phyloP scores from a whole-genome alignment of 2,113 vertebrate species.

The Xerus inauris region DNA sequence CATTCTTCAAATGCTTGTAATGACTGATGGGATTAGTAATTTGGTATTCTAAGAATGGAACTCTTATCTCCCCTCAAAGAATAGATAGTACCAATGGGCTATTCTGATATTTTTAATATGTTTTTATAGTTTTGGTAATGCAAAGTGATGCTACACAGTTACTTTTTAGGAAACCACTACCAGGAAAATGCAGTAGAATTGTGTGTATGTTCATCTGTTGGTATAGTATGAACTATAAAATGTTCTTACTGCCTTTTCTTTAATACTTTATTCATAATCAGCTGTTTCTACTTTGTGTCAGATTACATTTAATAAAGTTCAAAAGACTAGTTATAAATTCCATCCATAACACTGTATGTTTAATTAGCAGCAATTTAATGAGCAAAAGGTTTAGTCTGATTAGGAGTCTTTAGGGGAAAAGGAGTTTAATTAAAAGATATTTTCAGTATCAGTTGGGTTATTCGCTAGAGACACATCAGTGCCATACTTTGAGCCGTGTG shows the following conservation, averaged over 20 bases:
- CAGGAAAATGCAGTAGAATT: neutral
- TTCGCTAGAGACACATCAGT: neutral
- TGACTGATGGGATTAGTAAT: conserved; percentile 87
- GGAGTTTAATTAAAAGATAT: conserved; percentile 44
- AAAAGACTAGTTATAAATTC: conserved; percentile 39
- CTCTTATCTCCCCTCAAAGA: conserved; percentile 76
- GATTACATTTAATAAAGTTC: conserved; percentile 63
- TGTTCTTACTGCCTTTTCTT: neutral
- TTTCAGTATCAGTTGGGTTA: conserved; percentile 34
- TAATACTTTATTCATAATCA: neutral
- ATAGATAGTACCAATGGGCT: conserved; percentile 65
- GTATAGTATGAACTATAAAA: neutral
- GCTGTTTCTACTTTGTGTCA: conserved; percentile 54
- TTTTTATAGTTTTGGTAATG: neutral
- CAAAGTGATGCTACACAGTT: neutral
- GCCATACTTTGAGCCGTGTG: neutral
- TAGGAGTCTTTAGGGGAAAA: conserved; percentile 27
- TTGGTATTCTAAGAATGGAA: conserved; percentile 85
- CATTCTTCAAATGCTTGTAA: conserved; percentile 89
- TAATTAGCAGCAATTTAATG: conserved; percentile 61
- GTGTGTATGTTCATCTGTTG: neutral
- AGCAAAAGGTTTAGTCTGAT: conserved; percentile 56
- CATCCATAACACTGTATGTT: conserved; percentile 41
- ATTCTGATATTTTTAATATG: conserved; percentile 47
- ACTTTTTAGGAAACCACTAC: neutral